These are phyloP conservation scores for Drosophila mettleri DNA, from an alignment of 2,888 invertebrate genomes.

Conservation along the genomic window DNA sequence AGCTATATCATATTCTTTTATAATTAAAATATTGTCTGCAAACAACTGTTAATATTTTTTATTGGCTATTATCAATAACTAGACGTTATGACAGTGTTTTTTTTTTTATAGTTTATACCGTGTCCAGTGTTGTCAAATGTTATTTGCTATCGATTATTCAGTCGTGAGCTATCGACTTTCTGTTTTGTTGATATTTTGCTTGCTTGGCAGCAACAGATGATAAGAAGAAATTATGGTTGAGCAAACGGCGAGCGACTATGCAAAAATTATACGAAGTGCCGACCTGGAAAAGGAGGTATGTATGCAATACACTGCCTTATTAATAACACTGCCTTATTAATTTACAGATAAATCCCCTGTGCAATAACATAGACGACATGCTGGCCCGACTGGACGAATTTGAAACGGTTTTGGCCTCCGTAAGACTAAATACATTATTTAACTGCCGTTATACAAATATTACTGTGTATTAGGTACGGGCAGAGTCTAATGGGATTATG, in stretches of 20 bases:
- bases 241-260: constrained; percentile 86
- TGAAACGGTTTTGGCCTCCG: constrained; percentile 87
- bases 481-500: constrained; percentile 80
- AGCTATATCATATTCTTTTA: neutral
- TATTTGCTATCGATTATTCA: neutral
- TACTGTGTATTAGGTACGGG: constrained; percentile 73
- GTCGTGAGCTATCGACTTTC: neutral
- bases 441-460: neutral
- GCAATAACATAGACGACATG: constrained; percentile 89
- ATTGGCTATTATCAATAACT: neutral
- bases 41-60: neutral
- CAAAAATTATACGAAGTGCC: constrained; percentile 86
- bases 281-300: constrained; percentile 86
- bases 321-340: neutral
- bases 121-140: neutral
- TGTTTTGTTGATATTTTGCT: constrained; percentile 28
- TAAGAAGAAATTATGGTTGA: constrained; percentile 84
- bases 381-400: constrained; percentile 88
- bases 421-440: constrained; percentile 11
- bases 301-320: neutral
- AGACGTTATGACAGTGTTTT: too few species aligned
- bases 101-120: neutral
- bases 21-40: neutral
- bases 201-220: constrained; percentile 35
- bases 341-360: constrained; percentile 86